A percentile compares a stretch with the other conserved stretches of the same genome.
These are phyloP conservation scores for Turritopsis dohrnii DNA, from an alignment of 30 jellyfish, hydroid and myxozoan genomes.

Conservation along the genomic window DNA sequence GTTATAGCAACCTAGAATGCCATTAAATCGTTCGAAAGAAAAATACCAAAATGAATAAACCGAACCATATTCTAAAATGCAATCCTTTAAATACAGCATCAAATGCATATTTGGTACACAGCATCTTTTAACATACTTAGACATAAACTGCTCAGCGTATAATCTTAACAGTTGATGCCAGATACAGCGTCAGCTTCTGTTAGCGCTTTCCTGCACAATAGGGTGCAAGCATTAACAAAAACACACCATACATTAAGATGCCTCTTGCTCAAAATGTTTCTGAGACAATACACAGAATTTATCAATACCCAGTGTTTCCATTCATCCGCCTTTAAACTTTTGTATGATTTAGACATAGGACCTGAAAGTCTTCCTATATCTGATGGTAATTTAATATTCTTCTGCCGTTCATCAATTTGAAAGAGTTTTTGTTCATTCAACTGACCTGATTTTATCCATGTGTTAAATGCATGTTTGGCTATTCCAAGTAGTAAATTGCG, in stretches of 20 bases:
- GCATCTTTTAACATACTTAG: not conserved
- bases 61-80: constrained; percentile 11
- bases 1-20: constrained; percentile 5
- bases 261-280: not conserved
- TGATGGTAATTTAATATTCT: not conserved
- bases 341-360: constrained; percentile 4
- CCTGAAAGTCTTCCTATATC: constrained; percentile 10
- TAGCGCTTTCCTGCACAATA: not conserved
- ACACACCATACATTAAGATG: constrained; percentile 5
- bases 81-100: constrained; percentile 1
- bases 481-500: not conserved
- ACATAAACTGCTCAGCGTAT: not conserved
- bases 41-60: constrained; percentile 1
- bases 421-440: not conserved
- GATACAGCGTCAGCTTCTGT: not conserved
- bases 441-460: not conserved
- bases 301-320: constrained; percentile 4
- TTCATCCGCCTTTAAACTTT: constrained; percentile 4
- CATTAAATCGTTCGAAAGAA: constrained; percentile 16
- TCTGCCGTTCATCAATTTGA: not conserved
- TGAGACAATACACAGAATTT: not conserved
- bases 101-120: constrained; percentile 16
- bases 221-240: constrained; percentile 4
- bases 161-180: constrained; percentile 7
- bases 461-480: constrained; percentile 5